Conservation (phyloP, 2,113 vertebrate species). For the cat (Felis catus) region F.catus_Fca126_mat1.0 CM031425.1:52143501-52144000, state of each 20-base stretch:
- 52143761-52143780: not conserved
- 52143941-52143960: conserved; percentile 30
- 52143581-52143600: not conserved
- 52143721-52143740: not conserved
- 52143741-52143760: not conserved
- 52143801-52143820: not conserved
- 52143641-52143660: not conserved
- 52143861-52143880: not conserved
- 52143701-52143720: not conserved
- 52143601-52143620: not conserved
- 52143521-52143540: not conserved
- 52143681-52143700: not conserved
- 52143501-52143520: not conserved
- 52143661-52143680: not conserved
- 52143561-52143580: not conserved
- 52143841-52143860: not conserved
- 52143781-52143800: not conserved
- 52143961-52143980: not conserved
- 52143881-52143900: not conserved
- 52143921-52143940: not conserved
- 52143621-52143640: not conserved
- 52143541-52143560: not conserved
- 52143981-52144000: not conserved
- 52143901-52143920: conserved; percentile 16
- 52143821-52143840: not conserved